Percentiles rank a stretch among this genome's conserved stretches.
phyloP scores from a whole-genome alignment of 1,140 invertebrate genomes.

The Microplitis mediator region DNA sequence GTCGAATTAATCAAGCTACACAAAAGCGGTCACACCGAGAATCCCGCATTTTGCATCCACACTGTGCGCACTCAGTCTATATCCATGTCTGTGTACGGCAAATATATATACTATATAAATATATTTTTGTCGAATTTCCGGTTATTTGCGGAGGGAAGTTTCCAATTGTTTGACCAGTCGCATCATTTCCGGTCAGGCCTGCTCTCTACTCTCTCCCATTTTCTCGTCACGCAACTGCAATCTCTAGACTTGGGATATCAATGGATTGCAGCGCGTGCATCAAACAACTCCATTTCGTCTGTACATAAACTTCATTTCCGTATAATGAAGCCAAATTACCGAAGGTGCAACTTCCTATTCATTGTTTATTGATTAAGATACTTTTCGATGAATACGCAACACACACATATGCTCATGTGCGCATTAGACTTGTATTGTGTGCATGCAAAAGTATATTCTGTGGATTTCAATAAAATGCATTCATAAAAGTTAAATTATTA shows the following conservation, averaged over 20 bases:
- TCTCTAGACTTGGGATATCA: neutral
- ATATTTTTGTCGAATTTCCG: constrained; percentile 51
- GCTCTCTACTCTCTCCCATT: constrained; percentile 17
- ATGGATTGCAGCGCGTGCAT: neutral
- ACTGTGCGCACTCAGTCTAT: constrained; percentile 9
- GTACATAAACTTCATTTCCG: constrained; percentile 41
- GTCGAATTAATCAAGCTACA: constrained; percentile 51
- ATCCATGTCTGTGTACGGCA: too few species aligned
- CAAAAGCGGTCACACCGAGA: constrained; percentile 44
- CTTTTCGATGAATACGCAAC: constrained; percentile 16
- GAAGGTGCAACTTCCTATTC: constrained; percentile 33
- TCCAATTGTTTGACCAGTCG: constrained; percentile 55
- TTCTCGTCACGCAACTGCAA: neutral
- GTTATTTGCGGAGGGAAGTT: constrained; percentile 55
- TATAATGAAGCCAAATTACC: constrained; percentile 37
- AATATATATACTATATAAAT: constrained; percentile 7
- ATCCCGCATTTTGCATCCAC: constrained; percentile 29
- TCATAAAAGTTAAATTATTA: neutral
- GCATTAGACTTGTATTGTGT: too few species aligned
- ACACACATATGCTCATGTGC: too few species aligned
- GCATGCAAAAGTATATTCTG: neutral
- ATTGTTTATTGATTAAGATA: constrained; percentile 33
- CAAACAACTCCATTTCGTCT: constrained; percentile 22
- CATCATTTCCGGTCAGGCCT: constrained; percentile 50
- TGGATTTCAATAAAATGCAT: neutral